phyloP scores from a whole-genome alignment of 2,888 invertebrate genomes.

The Plagiodera versicolora region DNA sequence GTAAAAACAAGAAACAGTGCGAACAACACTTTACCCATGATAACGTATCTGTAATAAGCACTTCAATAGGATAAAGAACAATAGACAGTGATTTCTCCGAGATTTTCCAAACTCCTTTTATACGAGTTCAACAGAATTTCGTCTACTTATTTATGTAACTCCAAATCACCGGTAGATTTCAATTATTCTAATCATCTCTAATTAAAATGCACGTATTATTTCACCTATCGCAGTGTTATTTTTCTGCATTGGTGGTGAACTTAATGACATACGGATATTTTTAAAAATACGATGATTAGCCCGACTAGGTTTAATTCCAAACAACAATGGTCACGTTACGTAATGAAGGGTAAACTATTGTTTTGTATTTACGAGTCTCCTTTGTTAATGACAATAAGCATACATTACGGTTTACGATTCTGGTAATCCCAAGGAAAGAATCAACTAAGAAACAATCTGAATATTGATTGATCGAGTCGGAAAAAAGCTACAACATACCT shows the following conservation, averaged over 20 bases:
- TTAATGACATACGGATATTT: background rate
- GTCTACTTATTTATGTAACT: background rate
- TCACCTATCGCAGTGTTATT: background rate
- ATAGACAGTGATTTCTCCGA: background rate
- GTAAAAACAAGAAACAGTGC: background rate
- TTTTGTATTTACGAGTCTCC: background rate
- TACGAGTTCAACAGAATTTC: background rate
- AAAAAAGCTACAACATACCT: no score
- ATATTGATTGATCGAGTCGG: no score
- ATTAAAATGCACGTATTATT: background rate
- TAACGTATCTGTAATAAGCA: background rate
- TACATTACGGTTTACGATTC: background rate
- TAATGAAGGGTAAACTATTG: background rate
- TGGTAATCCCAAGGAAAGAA: no score
- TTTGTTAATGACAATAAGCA: background rate
- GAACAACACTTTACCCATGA: background rate
- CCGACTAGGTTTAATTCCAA: background rate
- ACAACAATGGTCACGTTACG: background rate
- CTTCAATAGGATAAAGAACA: background rate
- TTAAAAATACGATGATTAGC: background rate
- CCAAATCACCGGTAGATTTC: background rate
- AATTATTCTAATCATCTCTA: background rate
- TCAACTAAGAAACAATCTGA: no score
- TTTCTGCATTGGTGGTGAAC: background rate
- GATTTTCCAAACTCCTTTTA: background rate